These are phyloP conservation scores for Pygoscelis antarcticus DNA, from an alignment of 2,113 vertebrate genomes.

Conservation along the genomic window DNA sequence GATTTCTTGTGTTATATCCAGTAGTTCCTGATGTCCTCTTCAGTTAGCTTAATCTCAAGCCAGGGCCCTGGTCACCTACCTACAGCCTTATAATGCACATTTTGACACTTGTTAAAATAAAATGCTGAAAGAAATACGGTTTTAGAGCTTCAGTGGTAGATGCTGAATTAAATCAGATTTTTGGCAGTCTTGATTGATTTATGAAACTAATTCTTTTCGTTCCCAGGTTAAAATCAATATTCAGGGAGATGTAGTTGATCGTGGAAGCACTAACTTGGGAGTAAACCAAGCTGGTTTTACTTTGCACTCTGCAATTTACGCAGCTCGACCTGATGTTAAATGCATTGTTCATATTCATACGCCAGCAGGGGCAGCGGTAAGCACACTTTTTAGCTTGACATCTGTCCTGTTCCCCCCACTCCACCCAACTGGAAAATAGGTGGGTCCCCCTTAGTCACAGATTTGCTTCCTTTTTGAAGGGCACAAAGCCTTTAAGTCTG, in stretches of 20 bases:
- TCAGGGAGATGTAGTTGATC: conserved; percentile 91
- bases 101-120: background rate
- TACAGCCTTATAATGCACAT: background rate
- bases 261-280: conserved; percentile 94
- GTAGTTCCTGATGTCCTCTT: background rate
- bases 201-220: background rate
- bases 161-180: background rate
- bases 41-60: background rate
- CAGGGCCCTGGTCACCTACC: background rate
- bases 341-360: conserved; percentile 94
- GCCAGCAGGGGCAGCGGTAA: conserved; percentile 90
- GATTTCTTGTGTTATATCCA: background rate
- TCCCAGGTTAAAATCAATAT: conserved; percentile 91
- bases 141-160: background rate
- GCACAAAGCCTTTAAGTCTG: background rate
- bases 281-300: conserved; percentile 94
- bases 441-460: background rate
- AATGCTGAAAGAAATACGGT: background rate
- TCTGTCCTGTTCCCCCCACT: background rate
- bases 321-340: conserved; percentile 87
- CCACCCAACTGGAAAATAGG: background rate
- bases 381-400: background rate
- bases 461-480: background rate
- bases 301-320: conserved; percentile 90
- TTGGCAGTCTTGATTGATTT: background rate